A percentile compares a stretch with the other conserved stretches of the same genome.
phyloP scores from a whole-genome alignment of 1,140 invertebrate genomes.

The Trichomalopsis sarcophagae region DNA sequence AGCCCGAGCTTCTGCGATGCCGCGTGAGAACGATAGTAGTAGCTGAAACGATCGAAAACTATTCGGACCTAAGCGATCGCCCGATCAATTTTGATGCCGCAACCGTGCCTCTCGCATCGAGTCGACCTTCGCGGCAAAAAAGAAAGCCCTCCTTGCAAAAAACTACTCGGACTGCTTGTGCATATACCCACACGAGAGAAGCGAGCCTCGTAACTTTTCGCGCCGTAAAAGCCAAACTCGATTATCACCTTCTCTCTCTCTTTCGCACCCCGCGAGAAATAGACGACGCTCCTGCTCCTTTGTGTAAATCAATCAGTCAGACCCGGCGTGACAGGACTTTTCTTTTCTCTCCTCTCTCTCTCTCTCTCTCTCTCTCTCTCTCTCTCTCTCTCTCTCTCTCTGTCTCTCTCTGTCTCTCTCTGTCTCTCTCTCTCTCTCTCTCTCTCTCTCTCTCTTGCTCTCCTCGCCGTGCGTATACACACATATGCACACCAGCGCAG shows the following conservation, averaged over 20 bases:
- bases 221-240: conserved; percentile 51
- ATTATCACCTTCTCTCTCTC: conserved; percentile 41
- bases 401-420: not conserved
- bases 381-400: not conserved
- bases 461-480: not conserved
- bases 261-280: not conserved
- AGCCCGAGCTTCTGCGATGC: not conserved
- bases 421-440: not conserved
- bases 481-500: not conserved
- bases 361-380: not conserved
- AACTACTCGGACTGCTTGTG: not conserved
- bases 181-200: not conserved
- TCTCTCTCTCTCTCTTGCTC: not conserved
- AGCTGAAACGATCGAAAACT: not conserved
- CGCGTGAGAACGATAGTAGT: not conserved
- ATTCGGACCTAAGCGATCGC: no score
- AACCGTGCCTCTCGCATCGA: not conserved
- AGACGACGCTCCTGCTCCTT: not conserved
- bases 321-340: conserved; percentile 38
- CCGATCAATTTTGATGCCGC: no score
- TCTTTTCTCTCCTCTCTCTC: not conserved
- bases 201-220: conserved; percentile 35
- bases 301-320: conserved; percentile 48
- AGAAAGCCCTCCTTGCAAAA: not conserved
- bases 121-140: not conserved